Base-by-base conservation (phyloP, 2,797 vertebrate species). In the Craterocephalus amniculus region DNA sequence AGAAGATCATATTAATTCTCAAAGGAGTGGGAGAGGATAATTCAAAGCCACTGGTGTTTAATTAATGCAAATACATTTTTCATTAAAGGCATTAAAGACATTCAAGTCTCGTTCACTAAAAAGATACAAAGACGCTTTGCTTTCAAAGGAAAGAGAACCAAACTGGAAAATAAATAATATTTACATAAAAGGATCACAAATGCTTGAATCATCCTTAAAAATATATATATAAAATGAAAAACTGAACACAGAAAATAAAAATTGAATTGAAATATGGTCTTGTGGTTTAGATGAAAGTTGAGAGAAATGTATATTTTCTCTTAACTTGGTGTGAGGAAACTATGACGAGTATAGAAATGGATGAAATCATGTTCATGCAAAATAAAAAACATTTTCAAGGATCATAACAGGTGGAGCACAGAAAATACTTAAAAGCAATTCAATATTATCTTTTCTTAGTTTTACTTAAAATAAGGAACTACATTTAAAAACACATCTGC, bases 1-100 rank as follows among this genome's bases (percentile, higher is more conserved):
- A 74, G 68, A 63, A 65, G 24, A 57, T 76, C 12, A 8, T 9
- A 40, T 62, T 27, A 58, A 11, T 36, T 63, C 31, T 66, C 43
- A 76, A 43, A 72, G 58, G 52, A 77, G 26, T 20, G 59, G 10
- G 68, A 31, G 38, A 58, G 24, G 45, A 61, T 29, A 76, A 69
- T 56, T 31, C 26, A 70, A 73, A 76, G 58, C 49, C 49, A 59
- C 35, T 64, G 26, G 22, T 43, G 36, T 57, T 63, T 79, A 57
- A 80, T 68, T 76, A 70, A 69, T 70, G 26, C 18, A 60, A 59
- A 74, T 57, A 8, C 16, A 72, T 71, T 35, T 74, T 18, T 32
- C 18, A 72, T 66, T 59, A 4, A 59, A 51, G 51, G 31, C 24
- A 72, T n/a, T n/a, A n/a, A n/a, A n/a, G n/a, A n/a, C 24, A 29